These are phyloP conservation scores for Bettongia penicillata DNA, from an alignment of 2,113 vertebrate species.

Conservation along the genomic window DNA sequence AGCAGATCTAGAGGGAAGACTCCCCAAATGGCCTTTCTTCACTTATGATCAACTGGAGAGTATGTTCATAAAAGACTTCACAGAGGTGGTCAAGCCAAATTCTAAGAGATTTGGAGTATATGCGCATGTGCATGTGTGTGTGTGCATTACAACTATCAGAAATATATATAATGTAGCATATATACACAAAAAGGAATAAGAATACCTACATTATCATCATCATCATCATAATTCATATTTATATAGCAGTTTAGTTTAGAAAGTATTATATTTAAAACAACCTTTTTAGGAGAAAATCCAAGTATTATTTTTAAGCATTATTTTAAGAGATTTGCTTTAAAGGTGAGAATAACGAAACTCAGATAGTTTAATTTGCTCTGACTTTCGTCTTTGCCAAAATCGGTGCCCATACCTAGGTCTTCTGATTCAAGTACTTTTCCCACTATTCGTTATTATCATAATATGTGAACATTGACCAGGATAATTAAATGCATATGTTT, in stretches of 20 bases:
- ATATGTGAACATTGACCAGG: neutral
- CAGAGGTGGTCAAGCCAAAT: neutral
- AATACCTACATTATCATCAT: neutral
- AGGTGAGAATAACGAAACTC: neutral
- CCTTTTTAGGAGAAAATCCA: neutral
- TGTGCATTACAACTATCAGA: neutral
- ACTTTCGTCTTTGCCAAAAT: neutral
- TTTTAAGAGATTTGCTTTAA: neutral
- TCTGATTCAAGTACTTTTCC: conserved; percentile 18
- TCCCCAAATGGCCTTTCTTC: neutral
- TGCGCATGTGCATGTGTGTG: neutral
- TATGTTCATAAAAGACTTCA: neutral
- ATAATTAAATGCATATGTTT: conserved; percentile 3
- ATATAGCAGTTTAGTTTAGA: neutral
- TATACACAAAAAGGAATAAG: neutral
- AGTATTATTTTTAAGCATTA: neutral
- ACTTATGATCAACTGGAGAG: neutral
- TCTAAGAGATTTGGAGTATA: neutral
- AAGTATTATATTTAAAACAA: neutral
- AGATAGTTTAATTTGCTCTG: neutral
- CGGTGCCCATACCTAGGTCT: neutral
- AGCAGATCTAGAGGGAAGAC: neutral
- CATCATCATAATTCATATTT: neutral
- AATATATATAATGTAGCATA: neutral
- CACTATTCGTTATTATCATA: neutral